These are phyloP conservation scores for Belgica antarctica DNA, from an alignment of 2,888 invertebrate species.

Conservation along the genomic window DNA sequence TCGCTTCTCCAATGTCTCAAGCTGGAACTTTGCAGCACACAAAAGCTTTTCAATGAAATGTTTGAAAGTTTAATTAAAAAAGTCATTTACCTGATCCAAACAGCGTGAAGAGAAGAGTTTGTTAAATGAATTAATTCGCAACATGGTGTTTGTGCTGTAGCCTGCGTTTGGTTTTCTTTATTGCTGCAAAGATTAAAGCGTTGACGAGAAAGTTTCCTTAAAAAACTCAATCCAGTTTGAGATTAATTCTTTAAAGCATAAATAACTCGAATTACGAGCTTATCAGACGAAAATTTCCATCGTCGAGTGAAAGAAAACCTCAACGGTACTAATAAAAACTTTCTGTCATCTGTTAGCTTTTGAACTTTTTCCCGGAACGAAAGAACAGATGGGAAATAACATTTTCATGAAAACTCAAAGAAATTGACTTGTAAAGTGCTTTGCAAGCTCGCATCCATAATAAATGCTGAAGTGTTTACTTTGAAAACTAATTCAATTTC, in stretches of 20 bases:
- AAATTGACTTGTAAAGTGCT: too few relatives aligned
- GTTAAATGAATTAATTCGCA: conserved; percentile 4
- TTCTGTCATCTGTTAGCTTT: background rate
- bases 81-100: background rate
- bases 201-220: background rate
- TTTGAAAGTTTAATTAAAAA: conserved; percentile 22
- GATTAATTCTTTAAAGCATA: background rate
- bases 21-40: background rate
- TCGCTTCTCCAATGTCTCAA: background rate
- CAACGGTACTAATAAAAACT: background rate
- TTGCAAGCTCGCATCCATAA: too few relatives aligned
- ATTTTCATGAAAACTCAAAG: too few relatives aligned
- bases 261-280: background rate
- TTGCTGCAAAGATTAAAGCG: background rate
- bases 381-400: background rate
- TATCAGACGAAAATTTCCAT: background rate
- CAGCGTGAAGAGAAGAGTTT: background rate
- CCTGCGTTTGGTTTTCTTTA: too few relatives aligned
- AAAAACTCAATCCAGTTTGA: background rate
- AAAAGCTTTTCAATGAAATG: background rate
- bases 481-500: too few relatives aligned
- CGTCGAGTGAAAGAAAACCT: background rate
- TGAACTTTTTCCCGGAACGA: background rate
- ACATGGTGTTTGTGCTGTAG: too few relatives aligned
- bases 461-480: too few relatives aligned